A percentile compares a stretch with the other conserved stretches of the same genome.
Evolutionary conservation across 1,140 invertebrate species (phyloP).

Genomic region (Cydia strobilella): DNA sequence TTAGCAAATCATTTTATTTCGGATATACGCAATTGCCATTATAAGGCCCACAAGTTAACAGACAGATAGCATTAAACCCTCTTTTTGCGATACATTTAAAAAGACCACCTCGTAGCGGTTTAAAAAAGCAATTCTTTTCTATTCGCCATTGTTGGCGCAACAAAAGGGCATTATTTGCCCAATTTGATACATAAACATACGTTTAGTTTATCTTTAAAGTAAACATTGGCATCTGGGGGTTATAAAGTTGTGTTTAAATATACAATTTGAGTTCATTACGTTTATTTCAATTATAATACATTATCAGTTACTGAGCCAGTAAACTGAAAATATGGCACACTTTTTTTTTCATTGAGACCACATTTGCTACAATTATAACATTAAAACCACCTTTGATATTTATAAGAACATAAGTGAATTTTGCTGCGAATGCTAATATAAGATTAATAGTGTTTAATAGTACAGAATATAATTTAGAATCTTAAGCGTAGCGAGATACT

Average conservation of each 20-base stretch:
- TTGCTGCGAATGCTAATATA: too few species aligned
- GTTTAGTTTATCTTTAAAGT: conserved; percentile 9
- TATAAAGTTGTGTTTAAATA: background rate
- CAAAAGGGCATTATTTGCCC: conserved; percentile 14
- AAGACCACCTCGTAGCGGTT: conserved; percentile 24
- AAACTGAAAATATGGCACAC: too few species aligned
- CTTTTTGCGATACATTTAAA: conserved; percentile 30
- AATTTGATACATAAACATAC: conserved; percentile 19
- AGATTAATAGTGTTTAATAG: too few species aligned
- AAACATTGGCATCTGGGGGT: background rate
- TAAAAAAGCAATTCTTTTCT: conserved; percentile 10
- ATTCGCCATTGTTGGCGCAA: background rate
- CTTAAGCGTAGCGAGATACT: too few species aligned
- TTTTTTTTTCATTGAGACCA: too few species aligned
- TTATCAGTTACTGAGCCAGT: background rate
- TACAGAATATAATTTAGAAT: too few species aligned
- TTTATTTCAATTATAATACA: background rate
- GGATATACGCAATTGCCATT: too few species aligned
- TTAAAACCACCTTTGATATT: background rate
- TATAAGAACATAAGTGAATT: too few species aligned
- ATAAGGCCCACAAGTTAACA: background rate
- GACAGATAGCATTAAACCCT: background rate
- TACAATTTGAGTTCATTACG: background rate
- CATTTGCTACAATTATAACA: background rate
- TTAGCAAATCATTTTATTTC: too few species aligned